Evolutionary conservation across 2,797 vertebrate genomes (phyloP).

Genomic region (Hyperoplus lanceolatus): DNA sequence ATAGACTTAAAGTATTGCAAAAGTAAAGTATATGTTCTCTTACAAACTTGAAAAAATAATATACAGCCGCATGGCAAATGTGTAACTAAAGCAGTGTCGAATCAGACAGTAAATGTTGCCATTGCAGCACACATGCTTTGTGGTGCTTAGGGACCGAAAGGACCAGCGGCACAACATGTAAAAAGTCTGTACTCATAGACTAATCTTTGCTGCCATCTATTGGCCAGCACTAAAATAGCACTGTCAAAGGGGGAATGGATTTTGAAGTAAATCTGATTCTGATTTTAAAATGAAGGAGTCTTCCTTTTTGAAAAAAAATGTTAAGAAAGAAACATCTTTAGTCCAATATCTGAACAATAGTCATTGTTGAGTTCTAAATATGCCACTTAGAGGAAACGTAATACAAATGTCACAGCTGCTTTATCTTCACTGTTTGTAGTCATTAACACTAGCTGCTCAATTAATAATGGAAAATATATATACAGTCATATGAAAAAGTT

Average conservation of each 20-base stretch:
- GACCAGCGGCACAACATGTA: slow-evolving; percentile 78
- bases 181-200: slow-evolving; percentile 3
- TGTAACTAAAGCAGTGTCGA: not conserved
- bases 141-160: slow-evolving; percentile 88
- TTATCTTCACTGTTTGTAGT: not conserved
- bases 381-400: not conserved
- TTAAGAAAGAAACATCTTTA: not conserved
- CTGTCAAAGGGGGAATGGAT: not conserved
- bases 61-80: not conserved
- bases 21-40: not conserved
- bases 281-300: not conserved
- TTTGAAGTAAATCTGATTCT: not conserved
- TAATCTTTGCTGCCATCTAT: slow-evolving; percentile 85
- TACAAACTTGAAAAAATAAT: not conserved
- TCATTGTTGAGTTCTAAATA: not conserved
- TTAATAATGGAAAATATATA: not conserved
- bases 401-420: not conserved
- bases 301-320: not conserved
- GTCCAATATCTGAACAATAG: not conserved
- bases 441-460: not conserved
- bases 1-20: not conserved
- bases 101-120: slow-evolving; percentile 34
- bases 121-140: slow-evolving; percentile 50
- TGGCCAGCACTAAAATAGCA: slow-evolving; percentile 57
- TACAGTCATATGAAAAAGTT: no score